phyloP scores from a whole-genome alignment of 2,888 invertebrate species.

The Phorcus lineatus region DNA sequence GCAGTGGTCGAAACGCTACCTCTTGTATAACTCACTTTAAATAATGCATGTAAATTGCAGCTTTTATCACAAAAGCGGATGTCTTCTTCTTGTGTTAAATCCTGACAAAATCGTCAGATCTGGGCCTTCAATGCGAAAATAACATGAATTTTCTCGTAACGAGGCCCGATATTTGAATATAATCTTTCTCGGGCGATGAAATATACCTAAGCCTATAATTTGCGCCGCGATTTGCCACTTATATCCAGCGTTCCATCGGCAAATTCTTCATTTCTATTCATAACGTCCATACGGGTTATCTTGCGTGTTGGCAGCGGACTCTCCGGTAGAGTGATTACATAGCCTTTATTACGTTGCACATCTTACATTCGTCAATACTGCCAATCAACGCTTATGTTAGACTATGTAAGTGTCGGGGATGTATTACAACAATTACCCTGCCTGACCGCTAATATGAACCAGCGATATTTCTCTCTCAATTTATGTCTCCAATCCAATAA shows the following conservation, averaged over 20 bases:
- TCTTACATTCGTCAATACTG: neutral
- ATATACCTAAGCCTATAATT: conserved; percentile 22
- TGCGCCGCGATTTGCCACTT: conserved; percentile 16
- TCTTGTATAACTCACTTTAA: conserved; percentile 25
- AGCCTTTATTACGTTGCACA: neutral
- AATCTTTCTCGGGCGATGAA: conserved; percentile 20
- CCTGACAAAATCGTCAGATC: conserved; percentile 25
- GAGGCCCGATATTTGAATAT: conserved; percentile 15
- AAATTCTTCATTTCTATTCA: conserved; percentile 21
- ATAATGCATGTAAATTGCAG: conserved; percentile 23
- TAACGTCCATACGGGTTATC: conserved; percentile 20
- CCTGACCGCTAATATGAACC: conserved; percentile 10
- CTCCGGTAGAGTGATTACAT: neutral
- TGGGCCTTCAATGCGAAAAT: conserved; percentile 11
- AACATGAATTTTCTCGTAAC: conserved; percentile 20
- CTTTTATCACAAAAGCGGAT: conserved; percentile 11
- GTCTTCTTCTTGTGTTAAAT: conserved; percentile 16
- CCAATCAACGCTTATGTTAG: conserved; percentile 4
- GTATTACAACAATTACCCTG: conserved; percentile 16
- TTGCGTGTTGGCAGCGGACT: neutral
- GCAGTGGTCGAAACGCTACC: neutral
- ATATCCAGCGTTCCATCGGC: conserved; percentile 19
- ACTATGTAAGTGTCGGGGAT: neutral
- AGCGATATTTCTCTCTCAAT: conserved; percentile 14
- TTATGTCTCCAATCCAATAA: conserved; percentile 14